These are phyloP conservation scores for Cephus runcator DNA, from an alignment of 2,888 invertebrate genomes.

Conservation along the genomic window DNA sequence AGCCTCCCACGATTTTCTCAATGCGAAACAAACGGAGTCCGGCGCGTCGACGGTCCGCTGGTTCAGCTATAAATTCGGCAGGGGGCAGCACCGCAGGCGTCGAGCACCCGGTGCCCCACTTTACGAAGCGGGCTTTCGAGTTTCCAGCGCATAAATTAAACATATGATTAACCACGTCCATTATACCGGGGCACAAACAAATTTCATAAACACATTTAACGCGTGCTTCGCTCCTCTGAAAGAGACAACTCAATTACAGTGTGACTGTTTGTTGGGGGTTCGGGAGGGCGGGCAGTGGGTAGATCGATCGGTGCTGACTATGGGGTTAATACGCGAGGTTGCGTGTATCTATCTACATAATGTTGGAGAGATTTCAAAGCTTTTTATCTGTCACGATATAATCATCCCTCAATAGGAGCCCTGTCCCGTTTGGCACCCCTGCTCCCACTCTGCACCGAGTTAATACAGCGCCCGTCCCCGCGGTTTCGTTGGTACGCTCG, in stretches of 20 bases:
- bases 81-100: background rate
- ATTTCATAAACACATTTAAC: slow-evolving; percentile 30
- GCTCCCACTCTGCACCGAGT: background rate
- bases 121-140: background rate
- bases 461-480: background rate
- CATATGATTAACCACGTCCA: slow-evolving; percentile 44
- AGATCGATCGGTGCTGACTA: background rate
- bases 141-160: slow-evolving; percentile 43
- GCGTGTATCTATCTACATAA: background rate
- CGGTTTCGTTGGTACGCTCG: background rate
- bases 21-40: slow-evolving; percentile 28
- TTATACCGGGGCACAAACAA: slow-evolving; percentile 25
- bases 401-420: background rate
- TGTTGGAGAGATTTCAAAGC: background rate
- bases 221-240: slow-evolving; percentile 18
- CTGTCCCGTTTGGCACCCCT: background rate
- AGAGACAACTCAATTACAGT: slow-evolving; percentile 29
- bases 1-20: slow-evolving; percentile 48
- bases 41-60: slow-evolving; percentile 45
- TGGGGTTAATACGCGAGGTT: background rate
- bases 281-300: background rate
- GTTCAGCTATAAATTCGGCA: slow-evolving; percentile 45
- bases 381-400: slow-evolving; percentile 9
- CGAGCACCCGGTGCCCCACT: background rate
- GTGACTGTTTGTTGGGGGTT: background rate